phyloP scores from a whole-genome alignment of 2,888 invertebrate species.

The Ormia ochracea region DNA sequence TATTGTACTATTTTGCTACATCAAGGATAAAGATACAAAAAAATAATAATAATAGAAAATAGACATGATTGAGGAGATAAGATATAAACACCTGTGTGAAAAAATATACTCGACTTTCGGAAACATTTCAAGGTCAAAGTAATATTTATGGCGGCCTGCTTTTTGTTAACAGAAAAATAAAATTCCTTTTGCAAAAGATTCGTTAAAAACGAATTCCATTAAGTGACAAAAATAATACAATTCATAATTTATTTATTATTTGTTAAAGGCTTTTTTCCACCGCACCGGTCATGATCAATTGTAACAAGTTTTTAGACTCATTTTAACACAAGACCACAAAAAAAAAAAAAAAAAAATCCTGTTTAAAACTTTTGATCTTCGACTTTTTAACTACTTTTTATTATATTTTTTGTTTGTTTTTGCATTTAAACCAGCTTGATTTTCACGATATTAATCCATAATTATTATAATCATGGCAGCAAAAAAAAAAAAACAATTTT shows the following conservation, averaged over 20 bases:
- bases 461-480: slow-evolving; percentile 44
- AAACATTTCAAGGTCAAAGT: slow-evolving; percentile 11
- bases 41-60: neutral
- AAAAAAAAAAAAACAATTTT: no score
- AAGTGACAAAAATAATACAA: slow-evolving; percentile 9
- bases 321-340: neutral
- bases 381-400: slow-evolving; percentile 6
- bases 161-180: neutral
- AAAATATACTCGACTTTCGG: neutral
- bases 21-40: neutral
- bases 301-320: neutral
- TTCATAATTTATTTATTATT: slow-evolving; percentile 48
- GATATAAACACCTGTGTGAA: slow-evolving; percentile 4
- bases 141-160: neutral
- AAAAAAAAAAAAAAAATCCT: no score
- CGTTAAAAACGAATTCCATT: slow-evolving; percentile 27
- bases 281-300: neutral
- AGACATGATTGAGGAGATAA: neutral
- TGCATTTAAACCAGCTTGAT: slow-evolving; percentile 6
- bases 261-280: neutral
- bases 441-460: slow-evolving; percentile 41
- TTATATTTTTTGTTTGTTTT: neutral
- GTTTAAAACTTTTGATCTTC: slow-evolving; percentile 32
- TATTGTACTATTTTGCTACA: neutral
- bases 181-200: slow-evolving; percentile 6